Percentiles rank a stretch among this genome's conserved stretches.
Conservation (phyloP, 2,797 vertebrate genomes). For the Liasis olivaceus region DNA sequence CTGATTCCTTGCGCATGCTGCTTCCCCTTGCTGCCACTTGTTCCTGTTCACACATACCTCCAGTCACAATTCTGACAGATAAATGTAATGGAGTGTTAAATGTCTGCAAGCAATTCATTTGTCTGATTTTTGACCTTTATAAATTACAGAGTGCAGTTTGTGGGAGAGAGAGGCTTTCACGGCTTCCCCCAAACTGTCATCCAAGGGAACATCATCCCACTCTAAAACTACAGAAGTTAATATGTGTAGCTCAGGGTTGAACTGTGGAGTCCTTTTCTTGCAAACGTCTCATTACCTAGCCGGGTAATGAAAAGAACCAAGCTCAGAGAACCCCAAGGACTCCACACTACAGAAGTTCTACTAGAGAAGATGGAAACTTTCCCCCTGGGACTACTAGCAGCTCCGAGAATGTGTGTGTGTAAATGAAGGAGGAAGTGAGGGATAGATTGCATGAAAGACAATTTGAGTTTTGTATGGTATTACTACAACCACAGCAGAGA, state of each 20-base stretch:
- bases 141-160: neutral
- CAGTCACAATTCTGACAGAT: neutral
- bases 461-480: neutral
- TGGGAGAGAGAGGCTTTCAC: neutral
- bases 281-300: no score
- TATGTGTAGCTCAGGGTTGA: no score
- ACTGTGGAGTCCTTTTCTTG: no score
- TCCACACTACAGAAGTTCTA: neutral
- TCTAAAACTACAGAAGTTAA: neutral
- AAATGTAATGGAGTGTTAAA: neutral
- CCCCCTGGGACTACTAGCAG: neutral
- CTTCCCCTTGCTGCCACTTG: neutral
- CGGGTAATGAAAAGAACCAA: no score
- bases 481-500: neutral
- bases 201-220: neutral
- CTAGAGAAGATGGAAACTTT: neutral
- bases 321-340: no score
- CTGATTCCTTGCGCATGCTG: neutral
- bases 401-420: neutral
- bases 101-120: neutral
- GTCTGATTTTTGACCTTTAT: neutral
- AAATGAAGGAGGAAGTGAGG: neutral
- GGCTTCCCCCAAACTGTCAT: neutral
- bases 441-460: neutral
- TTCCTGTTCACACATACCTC: neutral